These are phyloP conservation scores for Sebastes jordani DNA, from an alignment of 2,797 vertebrate species.

Conservation along the genomic window DNA sequence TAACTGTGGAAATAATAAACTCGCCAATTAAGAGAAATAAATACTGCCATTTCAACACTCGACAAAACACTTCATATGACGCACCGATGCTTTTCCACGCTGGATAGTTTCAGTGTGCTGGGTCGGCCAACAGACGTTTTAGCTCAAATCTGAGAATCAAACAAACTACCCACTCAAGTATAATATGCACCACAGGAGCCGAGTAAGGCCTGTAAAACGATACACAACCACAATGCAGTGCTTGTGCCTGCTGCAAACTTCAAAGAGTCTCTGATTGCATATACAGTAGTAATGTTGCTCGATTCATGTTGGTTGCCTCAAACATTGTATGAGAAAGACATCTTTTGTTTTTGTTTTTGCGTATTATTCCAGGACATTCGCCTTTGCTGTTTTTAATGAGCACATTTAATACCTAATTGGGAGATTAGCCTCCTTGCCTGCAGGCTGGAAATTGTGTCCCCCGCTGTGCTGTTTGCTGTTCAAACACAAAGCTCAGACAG, in stretches of 20 bases:
- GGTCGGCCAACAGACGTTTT: slow-evolving; percentile 10
- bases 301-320: slow-evolving; percentile 27
- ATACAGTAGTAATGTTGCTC: not conserved
- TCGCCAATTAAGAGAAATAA: slow-evolving; percentile 23
- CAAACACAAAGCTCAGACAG: slow-evolving; percentile 68
- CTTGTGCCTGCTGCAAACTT: slow-evolving; percentile 33
- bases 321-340: slow-evolving; percentile 38
- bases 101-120: not conserved
- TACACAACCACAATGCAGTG: not conserved
- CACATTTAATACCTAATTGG: slow-evolving; percentile 76
- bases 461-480: slow-evolving; percentile 68
- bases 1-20: slow-evolving; percentile 11
- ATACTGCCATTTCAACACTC: slow-evolving; percentile 11
- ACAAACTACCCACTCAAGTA: slow-evolving; percentile 47
- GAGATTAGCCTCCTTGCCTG: slow-evolving; percentile 68
- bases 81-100: slow-evolving; percentile 1
- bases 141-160: slow-evolving; percentile 32
- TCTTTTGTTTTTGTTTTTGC: slow-evolving; percentile 52
- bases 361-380: slow-evolving; percentile 66
- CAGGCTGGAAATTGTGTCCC: slow-evolving; percentile 62
- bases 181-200: slow-evolving; percentile 24
- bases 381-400: slow-evolving; percentile 70
- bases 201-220: slow-evolving; percentile 32
- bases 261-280: slow-evolving; percentile 27
- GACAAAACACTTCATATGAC: not conserved